Evolutionary conservation across 2,888 invertebrate species (phyloP).

Genomic region (Laspeyria flexula): DNA sequence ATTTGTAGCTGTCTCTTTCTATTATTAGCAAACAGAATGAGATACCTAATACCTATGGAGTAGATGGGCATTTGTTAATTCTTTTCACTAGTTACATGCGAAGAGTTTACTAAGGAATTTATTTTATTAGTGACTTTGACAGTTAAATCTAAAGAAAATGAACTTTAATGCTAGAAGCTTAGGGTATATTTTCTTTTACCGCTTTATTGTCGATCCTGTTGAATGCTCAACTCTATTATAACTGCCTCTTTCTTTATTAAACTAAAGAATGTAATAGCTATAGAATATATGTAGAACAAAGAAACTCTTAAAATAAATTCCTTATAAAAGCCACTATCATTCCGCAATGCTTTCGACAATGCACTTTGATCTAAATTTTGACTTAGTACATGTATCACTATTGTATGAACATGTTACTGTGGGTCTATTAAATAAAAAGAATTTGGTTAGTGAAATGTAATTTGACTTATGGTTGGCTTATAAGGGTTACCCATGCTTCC

Average conservation of each 20-base stretch:
- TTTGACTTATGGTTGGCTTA: conserved; percentile 35
- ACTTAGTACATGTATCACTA: conserved; percentile 33
- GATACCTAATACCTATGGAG: too few relatives aligned
- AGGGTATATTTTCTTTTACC: too few relatives aligned
- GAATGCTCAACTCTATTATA: not conserved
- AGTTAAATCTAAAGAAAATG: too few relatives aligned
- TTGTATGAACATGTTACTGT: conserved; percentile 34
- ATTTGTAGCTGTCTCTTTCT: too few relatives aligned
- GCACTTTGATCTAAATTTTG: conserved; percentile 72
- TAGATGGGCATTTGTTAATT: too few relatives aligned
- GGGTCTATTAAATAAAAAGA: conserved; percentile 18
- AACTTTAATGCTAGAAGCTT: too few relatives aligned
- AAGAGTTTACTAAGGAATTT: too few relatives aligned
- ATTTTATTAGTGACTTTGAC: too few relatives aligned
- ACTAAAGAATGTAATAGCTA: not conserved
- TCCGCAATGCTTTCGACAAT: conserved; percentile 31
- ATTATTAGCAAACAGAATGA: too few relatives aligned
- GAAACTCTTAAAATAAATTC: not conserved
- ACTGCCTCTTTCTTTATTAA: not conserved
- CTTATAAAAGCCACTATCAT: not conserved
- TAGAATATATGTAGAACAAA: not conserved
- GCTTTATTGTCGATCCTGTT: too few relatives aligned
- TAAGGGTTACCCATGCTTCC: conserved; percentile 52
- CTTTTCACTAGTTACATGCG: too few relatives aligned
- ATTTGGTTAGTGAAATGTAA: conserved; percentile 52